Conservation (phyloP, 1,140 invertebrate species). For the Sipha flava region DNA sequence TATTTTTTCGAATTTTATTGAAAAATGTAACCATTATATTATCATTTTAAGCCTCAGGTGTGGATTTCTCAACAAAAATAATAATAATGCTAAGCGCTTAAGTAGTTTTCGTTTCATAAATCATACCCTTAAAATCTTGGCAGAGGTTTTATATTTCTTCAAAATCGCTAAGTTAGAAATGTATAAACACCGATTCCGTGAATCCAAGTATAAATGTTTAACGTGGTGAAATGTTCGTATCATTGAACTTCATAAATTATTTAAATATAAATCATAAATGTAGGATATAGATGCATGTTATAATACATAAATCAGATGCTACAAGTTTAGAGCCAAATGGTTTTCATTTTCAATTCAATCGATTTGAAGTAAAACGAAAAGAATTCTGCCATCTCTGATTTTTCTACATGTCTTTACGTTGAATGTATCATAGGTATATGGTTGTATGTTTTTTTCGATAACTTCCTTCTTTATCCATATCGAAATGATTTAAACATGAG, state of each 20-base stretch:
- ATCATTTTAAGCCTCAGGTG: no score
- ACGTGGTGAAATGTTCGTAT: neutral
- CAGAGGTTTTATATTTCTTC: neutral
- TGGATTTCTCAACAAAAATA: no score
- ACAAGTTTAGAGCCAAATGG: neutral
- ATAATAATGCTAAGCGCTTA: neutral
- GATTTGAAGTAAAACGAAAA: neutral
- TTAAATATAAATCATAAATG: neutral
- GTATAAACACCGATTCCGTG: neutral
- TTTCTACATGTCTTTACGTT: neutral
- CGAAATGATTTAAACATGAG: neutral
- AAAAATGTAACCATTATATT: no score
- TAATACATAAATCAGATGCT: neutral
- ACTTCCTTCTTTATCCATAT: neutral
- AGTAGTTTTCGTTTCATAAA: neutral
- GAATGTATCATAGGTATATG: neutral
- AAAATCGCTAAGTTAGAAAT: neutral
- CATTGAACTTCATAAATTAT: neutral
- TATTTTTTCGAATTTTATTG: no score
- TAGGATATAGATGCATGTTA: no score
- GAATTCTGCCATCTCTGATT: neutral
- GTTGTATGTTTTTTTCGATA: neutral
- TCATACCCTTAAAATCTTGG: neutral
- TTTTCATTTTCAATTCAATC: neutral
- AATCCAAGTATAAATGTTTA: neutral